Base-by-base conservation (phyloP, 2,113 vertebrate genomes). In the Limnothrissa miodon region DNA sequence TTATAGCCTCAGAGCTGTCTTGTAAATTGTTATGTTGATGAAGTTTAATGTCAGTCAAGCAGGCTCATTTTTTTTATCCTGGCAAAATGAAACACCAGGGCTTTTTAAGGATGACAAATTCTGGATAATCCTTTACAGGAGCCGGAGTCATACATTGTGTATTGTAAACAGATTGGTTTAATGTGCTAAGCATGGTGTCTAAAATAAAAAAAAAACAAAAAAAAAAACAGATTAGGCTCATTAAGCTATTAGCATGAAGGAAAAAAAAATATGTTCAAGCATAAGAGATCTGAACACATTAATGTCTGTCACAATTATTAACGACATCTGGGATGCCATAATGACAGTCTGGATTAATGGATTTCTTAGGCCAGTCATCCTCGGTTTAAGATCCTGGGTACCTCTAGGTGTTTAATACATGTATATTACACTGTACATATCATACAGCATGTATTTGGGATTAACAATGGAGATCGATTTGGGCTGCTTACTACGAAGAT, bases 1-100 rank as follows among this genome's bases (percentile, higher is more conserved):
- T 96, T 96, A 95, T 88, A 92, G 89, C 88, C 93, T 89, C 94
- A 95, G 95, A 94, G 93, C 91, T 93, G 94, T 93, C 91, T 93
- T 88, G 89, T 90, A 95, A 93, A 94, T 92, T 95, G 88, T 85
- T 90, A 94, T 87, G 90, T 91, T 85, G 84, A 85, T 89, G 66
- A 89, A 92, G 90, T 93, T 90, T 88, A 89, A 83, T 85, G 86
- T 86, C 86, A 87, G 78, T 85, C 86, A 92, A 85, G 91, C 87
- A 42, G 90, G 88, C 85, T 62, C 91, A 91, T 92, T 95, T 93
- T 83, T 92, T 95, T 93, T 83, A 92, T 93, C 79, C 44, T 39
- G 7, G 33, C 45, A 80, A 48, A 88, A 83, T 81, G 80, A 84
- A 83, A 81, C 19, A 42, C 45, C 0, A 87, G 39, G 0, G 70